phyloP scores from a whole-genome alignment of 2,113 vertebrate species.

The Neodontobutis hainanensis region DNA sequence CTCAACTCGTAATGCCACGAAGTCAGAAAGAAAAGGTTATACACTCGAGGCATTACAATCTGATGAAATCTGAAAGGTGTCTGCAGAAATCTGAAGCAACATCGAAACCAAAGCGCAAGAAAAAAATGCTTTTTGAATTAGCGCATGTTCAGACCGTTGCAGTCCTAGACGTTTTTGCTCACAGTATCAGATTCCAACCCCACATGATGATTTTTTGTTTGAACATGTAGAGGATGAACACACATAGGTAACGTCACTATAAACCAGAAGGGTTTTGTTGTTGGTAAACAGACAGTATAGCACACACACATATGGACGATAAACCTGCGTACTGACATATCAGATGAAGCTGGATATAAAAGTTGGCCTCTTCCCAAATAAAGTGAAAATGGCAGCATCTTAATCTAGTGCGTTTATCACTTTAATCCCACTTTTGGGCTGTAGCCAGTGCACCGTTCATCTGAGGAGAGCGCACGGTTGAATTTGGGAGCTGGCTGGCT shows the following conservation, averaged over 20 bases:
- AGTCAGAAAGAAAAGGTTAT: neutral
- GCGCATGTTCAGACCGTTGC: too few species aligned
- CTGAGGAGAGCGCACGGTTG: constrained; percentile 4
- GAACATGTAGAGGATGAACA: too few species aligned
- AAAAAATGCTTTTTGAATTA: too few species aligned
- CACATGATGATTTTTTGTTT: too few species aligned
- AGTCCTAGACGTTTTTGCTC: too few species aligned
- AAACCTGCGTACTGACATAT: neutral
- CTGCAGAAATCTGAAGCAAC: neutral
- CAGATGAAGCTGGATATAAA: neutral
- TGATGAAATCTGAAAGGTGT: constrained; percentile 4
- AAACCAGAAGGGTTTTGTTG: neutral
- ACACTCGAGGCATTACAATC: too few species aligned
- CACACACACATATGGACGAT: neutral
- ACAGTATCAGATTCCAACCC: too few species aligned
- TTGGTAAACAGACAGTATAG: neutral
- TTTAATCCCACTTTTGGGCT: constrained; percentile 33
- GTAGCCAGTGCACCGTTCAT: constrained; percentile 8
- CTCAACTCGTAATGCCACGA: too few species aligned
- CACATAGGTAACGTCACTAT: too few species aligned
- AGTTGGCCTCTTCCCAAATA: constrained; percentile 2
- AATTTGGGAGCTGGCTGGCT: constrained; percentile 17
- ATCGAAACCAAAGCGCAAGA: neutral
- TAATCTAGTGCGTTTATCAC: constrained; percentile 40
- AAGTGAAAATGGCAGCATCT: constrained; percentile 32